Conservation (phyloP, 2,888 invertebrate genomes). For the Cyrtodaria siliqua region DNA sequence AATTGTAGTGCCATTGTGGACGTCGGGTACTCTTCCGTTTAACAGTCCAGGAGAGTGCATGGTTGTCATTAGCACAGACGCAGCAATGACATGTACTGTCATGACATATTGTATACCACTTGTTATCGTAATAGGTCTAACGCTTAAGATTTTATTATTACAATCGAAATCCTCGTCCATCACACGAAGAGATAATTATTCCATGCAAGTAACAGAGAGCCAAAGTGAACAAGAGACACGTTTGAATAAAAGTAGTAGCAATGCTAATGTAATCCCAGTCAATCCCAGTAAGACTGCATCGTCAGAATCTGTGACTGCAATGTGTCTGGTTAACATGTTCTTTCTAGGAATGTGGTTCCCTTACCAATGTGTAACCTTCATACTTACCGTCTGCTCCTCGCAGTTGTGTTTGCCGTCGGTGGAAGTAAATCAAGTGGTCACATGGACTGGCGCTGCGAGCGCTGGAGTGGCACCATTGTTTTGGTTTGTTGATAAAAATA, state of each 20-base stretch:
- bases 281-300: not conserved
- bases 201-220: no score
- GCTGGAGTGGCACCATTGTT: constrained; percentile 48
- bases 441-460: constrained; percentile 49
- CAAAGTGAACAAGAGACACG: no score
- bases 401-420: constrained; percentile 43
- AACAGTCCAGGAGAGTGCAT: constrained; percentile 47
- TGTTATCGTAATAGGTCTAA: constrained; percentile 30
- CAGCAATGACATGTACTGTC: constrained; percentile 37
- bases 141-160: constrained; percentile 28
- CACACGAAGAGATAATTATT: no score
- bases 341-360: constrained; percentile 58
- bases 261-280: no score
- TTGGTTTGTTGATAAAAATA: constrained; percentile 38
- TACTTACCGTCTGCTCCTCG: constrained; percentile 40
- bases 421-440: constrained; percentile 43
- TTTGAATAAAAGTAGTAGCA: no score
- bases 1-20: constrained; percentile 59
- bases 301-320: constrained; percentile 12
- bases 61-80: constrained; percentile 31
- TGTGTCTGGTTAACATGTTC: constrained; percentile 36
- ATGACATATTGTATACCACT: constrained; percentile 56
- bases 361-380: constrained; percentile 45
- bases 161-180: not conserved
- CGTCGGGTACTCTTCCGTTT: constrained; percentile 44